Base-by-base conservation (phyloP, 2,888 invertebrate genomes). In the Norana najaformis region DNA sequence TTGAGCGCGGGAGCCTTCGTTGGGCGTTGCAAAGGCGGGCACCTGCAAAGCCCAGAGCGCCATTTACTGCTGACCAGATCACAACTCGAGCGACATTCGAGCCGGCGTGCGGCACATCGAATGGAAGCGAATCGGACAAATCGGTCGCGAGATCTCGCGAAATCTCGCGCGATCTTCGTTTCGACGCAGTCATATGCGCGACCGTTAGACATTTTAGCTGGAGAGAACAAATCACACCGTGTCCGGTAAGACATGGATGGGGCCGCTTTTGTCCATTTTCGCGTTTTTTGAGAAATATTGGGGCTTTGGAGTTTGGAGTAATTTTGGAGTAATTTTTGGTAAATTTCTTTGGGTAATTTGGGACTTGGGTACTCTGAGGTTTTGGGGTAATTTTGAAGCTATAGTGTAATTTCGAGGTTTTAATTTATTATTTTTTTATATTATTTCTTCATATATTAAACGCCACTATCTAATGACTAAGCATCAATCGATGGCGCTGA, bases 131-230 rank as follows among this genome's bases (percentile, higher is more conserved):
- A 69, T 30, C 69, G 6, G 13, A 69, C n/a, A 69, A 69, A 69
- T 69, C 69, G 69, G 69, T 69, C 30, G 69, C n/a, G 4, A 69
- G 69, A 69, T 69, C 69, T 69, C 69, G 69, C 8, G 30, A 69
- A 69, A 69, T 69, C 69, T 69, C 69, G 69, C 69, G 69, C 69
- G 69, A 69, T 69, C 69, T 69, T 69, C 69, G 69, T 13, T 69
- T 30, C 69, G 69, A 69, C n/a, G 69, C 69, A n/a, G n/a, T 69
- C 69, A 30, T n/a, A 69, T 69, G 69, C 69, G 8, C 30, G 30
- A 16, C 69, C n/a, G 69, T 69, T 8, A n/a, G n/a, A 69, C n/a
- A 69, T 69, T n/a, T 69, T n/a, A n/a, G 11, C 30, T 11, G n/a
- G 30, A 69, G 1, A 69, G 69, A 69, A n/a, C 8, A n/a, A 1